phyloP scores from a whole-genome alignment of 2,797 vertebrate species.

The Pseudochirops corinnae region DNA sequence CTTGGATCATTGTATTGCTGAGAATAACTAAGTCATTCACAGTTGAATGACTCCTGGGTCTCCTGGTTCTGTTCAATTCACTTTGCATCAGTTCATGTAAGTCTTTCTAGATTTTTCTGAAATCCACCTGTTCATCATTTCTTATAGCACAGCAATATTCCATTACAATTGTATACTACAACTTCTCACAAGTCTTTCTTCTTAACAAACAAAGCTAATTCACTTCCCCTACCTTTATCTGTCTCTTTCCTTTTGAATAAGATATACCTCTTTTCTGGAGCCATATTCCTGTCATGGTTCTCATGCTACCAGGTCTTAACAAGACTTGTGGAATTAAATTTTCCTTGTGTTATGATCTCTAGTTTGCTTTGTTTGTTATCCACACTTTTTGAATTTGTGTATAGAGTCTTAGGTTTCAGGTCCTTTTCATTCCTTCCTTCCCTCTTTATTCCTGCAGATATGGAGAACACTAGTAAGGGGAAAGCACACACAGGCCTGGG shows the following conservation, averaged over 20 bases:
- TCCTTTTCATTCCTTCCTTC: not conserved
- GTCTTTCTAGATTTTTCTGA: no score
- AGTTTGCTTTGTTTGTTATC: not conserved
- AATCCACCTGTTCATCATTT: no score
- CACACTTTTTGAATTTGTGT: not conserved
- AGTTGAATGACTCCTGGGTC: no score
- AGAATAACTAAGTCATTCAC: no score
- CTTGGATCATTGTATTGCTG: no score
- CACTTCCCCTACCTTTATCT: not conserved
- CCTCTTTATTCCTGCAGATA: constrained; percentile 40
- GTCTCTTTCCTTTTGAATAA: not conserved
- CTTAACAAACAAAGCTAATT: not conserved
- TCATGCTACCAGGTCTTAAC: not conserved
- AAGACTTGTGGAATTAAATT: not conserved
- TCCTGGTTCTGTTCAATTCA: no score
- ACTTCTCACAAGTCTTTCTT: not conserved
- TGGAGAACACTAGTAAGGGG: constrained; percentile 80
- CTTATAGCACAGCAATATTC: no score
- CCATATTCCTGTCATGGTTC: not conserved
- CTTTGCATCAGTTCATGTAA: no score
- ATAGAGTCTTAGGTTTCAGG: not conserved
- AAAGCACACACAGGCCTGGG: constrained; percentile 88
- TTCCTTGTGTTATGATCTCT: not conserved
- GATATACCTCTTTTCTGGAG: not conserved
- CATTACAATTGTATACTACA: no score